A percentile compares a stretch with the other conserved stretches of the same genome.
These are phyloP conservation scores for Sphaeramia orbicularis DNA, from an alignment of 2,797 vertebrate species.

Conservation along the genomic window DNA sequence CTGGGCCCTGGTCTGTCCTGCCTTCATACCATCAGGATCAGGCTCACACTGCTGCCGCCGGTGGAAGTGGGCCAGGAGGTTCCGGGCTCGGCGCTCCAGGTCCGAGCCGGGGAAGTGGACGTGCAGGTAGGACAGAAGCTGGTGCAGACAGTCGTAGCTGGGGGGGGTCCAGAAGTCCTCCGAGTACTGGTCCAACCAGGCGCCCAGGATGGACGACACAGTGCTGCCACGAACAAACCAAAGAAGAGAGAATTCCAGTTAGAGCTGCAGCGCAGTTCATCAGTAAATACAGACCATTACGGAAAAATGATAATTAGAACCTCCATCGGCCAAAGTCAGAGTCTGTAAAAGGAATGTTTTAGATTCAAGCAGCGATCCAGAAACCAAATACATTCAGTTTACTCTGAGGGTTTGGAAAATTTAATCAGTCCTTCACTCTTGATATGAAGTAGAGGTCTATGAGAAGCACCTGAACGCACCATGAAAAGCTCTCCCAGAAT, in stretches of 20 bases:
- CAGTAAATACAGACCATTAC: no score
- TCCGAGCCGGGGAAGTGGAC: slow-evolving; percentile 93
- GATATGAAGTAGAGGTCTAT: no score
- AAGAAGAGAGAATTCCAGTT: neutral
- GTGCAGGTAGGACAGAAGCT: slow-evolving; percentile 92
- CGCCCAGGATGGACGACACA: slow-evolving; percentile 94
- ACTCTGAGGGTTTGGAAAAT: no score
- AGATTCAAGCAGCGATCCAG: no score
- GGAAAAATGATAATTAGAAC: no score
- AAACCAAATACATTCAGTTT: no score
- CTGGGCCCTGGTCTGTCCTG: slow-evolving; percentile 52
- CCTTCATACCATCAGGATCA: slow-evolving; percentile 85
- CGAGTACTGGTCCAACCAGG: slow-evolving; percentile 96
- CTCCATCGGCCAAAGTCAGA: no score
- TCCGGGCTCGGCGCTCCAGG: slow-evolving; percentile 92
- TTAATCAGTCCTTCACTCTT: no score
- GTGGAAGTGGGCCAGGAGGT: slow-evolving; percentile 93
- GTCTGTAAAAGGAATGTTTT: no score
- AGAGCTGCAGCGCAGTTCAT: no score
- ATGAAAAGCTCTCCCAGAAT: no score
- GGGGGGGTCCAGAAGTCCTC: slow-evolving; percentile 95
- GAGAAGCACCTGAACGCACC: no score
- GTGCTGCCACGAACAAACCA: slow-evolving; percentile 82
- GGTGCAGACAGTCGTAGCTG: slow-evolving; percentile 90
- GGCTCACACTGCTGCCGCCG: slow-evolving; percentile 87